Base-by-base conservation (phyloP, 2,797 vertebrate species). In the Lacerta bilineata region DNA sequence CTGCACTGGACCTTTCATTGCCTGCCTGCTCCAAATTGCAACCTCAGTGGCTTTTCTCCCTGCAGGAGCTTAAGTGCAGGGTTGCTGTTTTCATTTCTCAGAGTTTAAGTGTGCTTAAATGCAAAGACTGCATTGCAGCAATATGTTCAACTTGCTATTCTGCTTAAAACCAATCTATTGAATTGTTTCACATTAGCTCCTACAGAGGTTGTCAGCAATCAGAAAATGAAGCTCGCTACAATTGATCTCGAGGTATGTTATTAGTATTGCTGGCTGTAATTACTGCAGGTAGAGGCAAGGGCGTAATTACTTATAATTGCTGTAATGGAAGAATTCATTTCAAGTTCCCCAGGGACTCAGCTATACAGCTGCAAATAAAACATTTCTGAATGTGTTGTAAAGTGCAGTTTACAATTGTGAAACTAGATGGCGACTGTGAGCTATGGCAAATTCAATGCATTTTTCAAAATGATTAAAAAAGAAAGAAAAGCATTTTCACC, bases 141-240 rank as follows among this genome's bases (percentile, higher is more conserved):
- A 7, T 87, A 36, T 7, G n/a, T 80, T 41, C 36, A 71, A 36
- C 71, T 61, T 59, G 27, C n/a, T 74, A 74, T 75, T 81, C 36
- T 61, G 18, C 25, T 75, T 59, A 61, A 81, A 81, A 64, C 11
- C 64, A 81, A 41, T 81, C 64, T 86, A n/a, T 20, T 8, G 46
- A 1, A 81, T 71, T 59, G 3, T 1, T 2, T 1, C 15, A 83
- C 85, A 78, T 55, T 20, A 0, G 0, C 41, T 69, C 1, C 13
- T 3, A 27, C 74, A 50, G 23, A 50, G 39, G 0, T 3, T 4
- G 76, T 18, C 27, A 0, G 55, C 0, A 13, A 6, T 5, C 1
- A 20, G 80, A 1, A 68, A 43, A 66, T 83, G 50, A 74, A 84
- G 10, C 10, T 25, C 61, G n/a, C 25, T 61, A 74, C 43, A 36